Conservation (phyloP, 2,797 vertebrate species). For the Scolopax rusticola region DNA sequence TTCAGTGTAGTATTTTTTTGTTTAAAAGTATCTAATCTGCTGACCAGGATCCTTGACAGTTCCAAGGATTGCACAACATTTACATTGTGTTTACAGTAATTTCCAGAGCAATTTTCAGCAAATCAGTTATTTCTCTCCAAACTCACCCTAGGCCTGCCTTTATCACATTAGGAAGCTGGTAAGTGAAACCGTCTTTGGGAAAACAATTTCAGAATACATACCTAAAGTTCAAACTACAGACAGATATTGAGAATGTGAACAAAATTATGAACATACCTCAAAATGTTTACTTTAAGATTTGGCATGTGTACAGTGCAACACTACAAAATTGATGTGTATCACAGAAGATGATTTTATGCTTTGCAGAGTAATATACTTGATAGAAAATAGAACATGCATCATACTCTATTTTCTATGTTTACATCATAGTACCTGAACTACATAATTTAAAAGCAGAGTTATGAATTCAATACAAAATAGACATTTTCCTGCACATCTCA, state of each 20-base stretch:
- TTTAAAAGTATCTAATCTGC: not conserved
- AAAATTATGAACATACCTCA: not conserved
- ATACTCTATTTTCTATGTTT: not conserved
- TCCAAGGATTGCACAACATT: not conserved
- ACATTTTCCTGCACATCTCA: not conserved
- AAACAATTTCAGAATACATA: not conserved
- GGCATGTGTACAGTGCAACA: not conserved
- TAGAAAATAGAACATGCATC: not conserved
- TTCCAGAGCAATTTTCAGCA: conserved; percentile 5
- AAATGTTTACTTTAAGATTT: not conserved
- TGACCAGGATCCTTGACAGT: not conserved
- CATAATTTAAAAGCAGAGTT: not conserved
- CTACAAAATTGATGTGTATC: not conserved
- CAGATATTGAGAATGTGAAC: not conserved
- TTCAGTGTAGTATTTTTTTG: not conserved
- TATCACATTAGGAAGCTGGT: not conserved
- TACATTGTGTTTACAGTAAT: not conserved
- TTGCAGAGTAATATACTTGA: not conserved
- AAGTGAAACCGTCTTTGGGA: not conserved
- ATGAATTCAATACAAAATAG: not conserved
- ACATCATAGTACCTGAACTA: not conserved
- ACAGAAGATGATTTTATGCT: not conserved
- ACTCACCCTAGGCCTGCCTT: not conserved
- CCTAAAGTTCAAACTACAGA: not conserved
- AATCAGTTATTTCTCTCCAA: not conserved